Evolutionary conservation across 2,797 vertebrate species (phyloP).

Genomic region (Pitangus sulphuratus): DNA sequence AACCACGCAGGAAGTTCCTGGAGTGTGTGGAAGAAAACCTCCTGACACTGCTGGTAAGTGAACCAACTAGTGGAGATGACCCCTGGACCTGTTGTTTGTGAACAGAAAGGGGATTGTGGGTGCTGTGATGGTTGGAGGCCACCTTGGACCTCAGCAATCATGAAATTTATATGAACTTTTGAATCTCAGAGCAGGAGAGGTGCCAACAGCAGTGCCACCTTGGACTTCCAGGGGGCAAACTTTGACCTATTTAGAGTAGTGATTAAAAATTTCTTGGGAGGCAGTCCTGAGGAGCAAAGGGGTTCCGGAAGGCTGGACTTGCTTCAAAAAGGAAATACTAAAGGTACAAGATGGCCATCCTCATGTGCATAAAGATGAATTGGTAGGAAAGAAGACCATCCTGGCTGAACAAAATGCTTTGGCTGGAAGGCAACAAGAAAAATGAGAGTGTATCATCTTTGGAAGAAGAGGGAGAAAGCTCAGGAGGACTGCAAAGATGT

Average conservation of each 20-base stretch:
- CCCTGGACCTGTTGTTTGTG: fast-evolving
- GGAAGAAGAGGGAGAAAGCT: background rate
- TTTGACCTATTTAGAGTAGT: background rate
- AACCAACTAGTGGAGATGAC: fast-evolving
- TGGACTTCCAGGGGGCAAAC: background rate
- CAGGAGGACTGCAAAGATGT: background rate
- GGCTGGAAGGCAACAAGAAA: background rate
- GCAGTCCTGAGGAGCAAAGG: background rate
- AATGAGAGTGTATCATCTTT: too few relatives aligned
- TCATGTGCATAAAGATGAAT: background rate
- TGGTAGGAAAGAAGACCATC: background rate
- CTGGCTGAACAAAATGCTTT: background rate
- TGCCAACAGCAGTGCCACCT: background rate
- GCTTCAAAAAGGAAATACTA: background rate
- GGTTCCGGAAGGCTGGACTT: background rate
- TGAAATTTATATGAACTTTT: background rate
- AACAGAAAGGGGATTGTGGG: background rate
- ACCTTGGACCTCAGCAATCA: fast-evolving
- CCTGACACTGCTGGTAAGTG: background rate
- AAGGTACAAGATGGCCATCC: background rate
- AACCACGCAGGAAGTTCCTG: background rate
- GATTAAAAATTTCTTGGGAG: background rate
- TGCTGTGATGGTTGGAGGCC: background rate
- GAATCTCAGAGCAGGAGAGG: background rate
- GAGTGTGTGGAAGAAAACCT: background rate